These are phyloP conservation scores for Anodontia alba DNA, from an alignment of 2,888 invertebrate species.

Conservation along the genomic window DNA sequence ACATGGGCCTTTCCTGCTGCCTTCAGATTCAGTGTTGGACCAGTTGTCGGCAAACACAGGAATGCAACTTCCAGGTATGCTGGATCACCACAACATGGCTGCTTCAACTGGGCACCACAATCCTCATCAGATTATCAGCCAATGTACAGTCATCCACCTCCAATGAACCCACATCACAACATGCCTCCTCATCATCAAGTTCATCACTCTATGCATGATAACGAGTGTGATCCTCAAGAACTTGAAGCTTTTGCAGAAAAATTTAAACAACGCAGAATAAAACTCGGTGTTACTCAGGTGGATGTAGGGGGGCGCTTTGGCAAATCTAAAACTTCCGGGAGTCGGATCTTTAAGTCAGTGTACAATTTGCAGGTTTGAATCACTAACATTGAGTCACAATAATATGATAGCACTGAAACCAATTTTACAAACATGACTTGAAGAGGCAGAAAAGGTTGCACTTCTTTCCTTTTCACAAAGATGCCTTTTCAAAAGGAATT, in stretches of 20 bases:
- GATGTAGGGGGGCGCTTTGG: conserved; percentile 99
- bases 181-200: conserved; percentile 77
- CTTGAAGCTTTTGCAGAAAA: conserved; percentile 99
- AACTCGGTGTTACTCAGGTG: conserved; percentile 99
- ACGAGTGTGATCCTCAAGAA: conserved; percentile 90
- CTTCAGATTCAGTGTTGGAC: conserved; percentile 82
- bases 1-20: conserved; percentile 74
- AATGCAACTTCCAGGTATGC: conserved; percentile 79
- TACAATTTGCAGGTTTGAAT: conserved; percentile 99
- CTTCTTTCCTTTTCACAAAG: no score
- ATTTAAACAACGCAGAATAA: conserved; percentile 99
- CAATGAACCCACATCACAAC: conserved; percentile 81
- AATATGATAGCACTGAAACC: conserved; percentile 99
- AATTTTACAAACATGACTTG: conserved; percentile 98
- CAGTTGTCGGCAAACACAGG: conserved; percentile 77
- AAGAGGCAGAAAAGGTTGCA: conserved; percentile 91
- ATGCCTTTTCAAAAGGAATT: no score
- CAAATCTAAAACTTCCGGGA: conserved; percentile 98
- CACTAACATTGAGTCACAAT: conserved; percentile 98
- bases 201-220: conserved; percentile 79
- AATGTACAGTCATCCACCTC: conserved; percentile 87
- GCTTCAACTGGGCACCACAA: conserved; percentile 77
- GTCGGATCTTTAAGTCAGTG: conserved; percentile 99
- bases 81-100: conserved; percentile 75
- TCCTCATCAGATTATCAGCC: conserved; percentile 91